Evolutionary conservation across 2,888 invertebrate genomes (phyloP).

Genomic region (Zygothrica quintamaculata): DNA sequence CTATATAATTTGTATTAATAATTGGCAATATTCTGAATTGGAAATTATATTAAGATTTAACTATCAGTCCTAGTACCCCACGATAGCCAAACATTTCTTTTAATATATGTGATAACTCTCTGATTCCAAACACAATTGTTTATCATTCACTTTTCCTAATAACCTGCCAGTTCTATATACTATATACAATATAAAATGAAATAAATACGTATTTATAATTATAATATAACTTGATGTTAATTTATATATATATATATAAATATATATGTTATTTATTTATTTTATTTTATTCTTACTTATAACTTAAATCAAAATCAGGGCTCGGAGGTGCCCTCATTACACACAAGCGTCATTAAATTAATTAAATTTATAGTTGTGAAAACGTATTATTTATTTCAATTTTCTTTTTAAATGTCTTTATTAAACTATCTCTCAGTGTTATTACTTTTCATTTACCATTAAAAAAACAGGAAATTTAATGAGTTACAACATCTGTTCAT

Average conservation of each 20-base stretch:
- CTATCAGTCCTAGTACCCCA: conserved; percentile 9
- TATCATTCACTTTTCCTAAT: conserved; percentile 2
- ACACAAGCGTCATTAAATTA: no score
- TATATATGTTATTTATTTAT: not conserved
- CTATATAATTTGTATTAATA: not conserved
- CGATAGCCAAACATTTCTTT: conserved; percentile 13
- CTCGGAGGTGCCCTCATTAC: conserved; percentile 22
- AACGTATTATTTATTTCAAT: no score
- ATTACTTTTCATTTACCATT: no score
- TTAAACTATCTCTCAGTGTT: no score
- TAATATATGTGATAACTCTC: conserved; percentile 26
- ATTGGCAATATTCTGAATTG: no score
- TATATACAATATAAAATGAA: no score
- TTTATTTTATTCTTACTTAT: not conserved
- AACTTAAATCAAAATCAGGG: conserved; percentile 13
- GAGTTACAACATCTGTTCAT: no score
- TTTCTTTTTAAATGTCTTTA: no score
- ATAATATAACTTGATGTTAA: conserved; percentile 18
- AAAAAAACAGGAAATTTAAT: no score
- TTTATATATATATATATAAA: not conserved
- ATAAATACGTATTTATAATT: no score
- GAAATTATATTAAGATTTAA: no score
- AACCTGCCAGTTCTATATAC: conserved; percentile 2
- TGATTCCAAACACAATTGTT: conserved; percentile 30
- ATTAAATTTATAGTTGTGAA: no score